Evolutionary conservation across 1,140 invertebrate genomes (phyloP).

Genomic region (Drosophila busckii): DNA sequence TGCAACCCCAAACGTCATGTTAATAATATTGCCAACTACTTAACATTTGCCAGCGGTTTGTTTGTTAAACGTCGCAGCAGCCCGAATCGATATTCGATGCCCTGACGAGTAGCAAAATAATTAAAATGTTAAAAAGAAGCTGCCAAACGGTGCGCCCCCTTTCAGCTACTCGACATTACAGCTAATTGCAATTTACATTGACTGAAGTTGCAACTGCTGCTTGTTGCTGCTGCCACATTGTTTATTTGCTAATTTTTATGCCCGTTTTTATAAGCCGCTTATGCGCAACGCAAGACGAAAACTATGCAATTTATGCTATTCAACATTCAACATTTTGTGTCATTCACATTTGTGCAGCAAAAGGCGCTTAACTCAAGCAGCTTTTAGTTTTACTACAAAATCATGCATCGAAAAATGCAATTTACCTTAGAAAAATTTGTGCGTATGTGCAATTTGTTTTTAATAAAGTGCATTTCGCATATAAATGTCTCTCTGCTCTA

Average conservation of each 20-base stretch:
- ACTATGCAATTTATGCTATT: too few relatives aligned
- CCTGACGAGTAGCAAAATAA: slow-evolving; percentile 36
- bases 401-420: too few relatives aligned
- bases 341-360: too few relatives aligned
- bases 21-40: slow-evolving; percentile 59
- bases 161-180: slow-evolving; percentile 7
- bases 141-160: neutral
- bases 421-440: too few relatives aligned
- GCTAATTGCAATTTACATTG: slow-evolving; percentile 28
- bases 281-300: too few relatives aligned
- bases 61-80: slow-evolving; percentile 45
- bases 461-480: slow-evolving; percentile 17
- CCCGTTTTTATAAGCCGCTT: too few relatives aligned
- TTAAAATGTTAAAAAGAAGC: slow-evolving; percentile 25
- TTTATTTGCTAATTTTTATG: too few relatives aligned
- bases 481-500: too few relatives aligned
- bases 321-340: too few relatives aligned
- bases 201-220: neutral
- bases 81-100: too few relatives aligned
- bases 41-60: slow-evolving; percentile 40
- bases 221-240: neutral
- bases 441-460: slow-evolving; percentile 26
- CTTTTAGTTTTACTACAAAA: too few relatives aligned
- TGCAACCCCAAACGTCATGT: slow-evolving; percentile 6
- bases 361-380: too few relatives aligned